These are phyloP conservation scores for Girardia tigrina DNA, from an alignment of 2,888 invertebrate species.

Conservation along the genomic window DNA sequence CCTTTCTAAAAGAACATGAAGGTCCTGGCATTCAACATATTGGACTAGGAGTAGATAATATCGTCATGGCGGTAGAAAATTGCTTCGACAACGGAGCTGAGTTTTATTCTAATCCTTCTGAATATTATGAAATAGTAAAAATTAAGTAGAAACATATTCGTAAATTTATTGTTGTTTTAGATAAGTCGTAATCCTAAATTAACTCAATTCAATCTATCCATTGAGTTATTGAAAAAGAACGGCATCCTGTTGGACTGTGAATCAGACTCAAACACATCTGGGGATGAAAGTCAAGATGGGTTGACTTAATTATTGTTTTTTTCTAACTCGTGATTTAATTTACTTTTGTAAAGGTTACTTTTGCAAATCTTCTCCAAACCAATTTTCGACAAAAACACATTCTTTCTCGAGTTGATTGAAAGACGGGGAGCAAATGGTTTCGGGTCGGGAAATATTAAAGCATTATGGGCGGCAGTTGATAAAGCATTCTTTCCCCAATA, in stretches of 20 bases:
- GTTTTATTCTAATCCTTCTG: constrained; percentile 50
- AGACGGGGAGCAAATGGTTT: constrained; percentile 52
- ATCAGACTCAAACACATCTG: too few species aligned
- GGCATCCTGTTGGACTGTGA: constrained; percentile 13
- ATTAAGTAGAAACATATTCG: too few species aligned
- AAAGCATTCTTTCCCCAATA: background rate
- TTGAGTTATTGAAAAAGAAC: background rate
- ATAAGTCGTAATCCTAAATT: background rate
- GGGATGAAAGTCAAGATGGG: too few species aligned
- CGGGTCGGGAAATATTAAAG: constrained; percentile 52
- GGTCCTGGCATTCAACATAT: constrained; percentile 53
- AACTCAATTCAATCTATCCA: background rate
- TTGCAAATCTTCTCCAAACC: constrained; percentile 53
- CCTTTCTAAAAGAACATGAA: constrained; percentile 49
- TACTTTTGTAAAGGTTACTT: constrained; percentile 44
- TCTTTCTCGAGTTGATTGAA: constrained; percentile 53
- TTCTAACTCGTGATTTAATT: too few species aligned
- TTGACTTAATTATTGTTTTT: too few species aligned
- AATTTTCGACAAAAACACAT: constrained; percentile 50
- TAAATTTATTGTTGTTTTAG: background rate
- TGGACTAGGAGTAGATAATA: constrained; percentile 47
- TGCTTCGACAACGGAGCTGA: constrained; percentile 44
- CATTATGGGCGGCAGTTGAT: constrained; percentile 50
- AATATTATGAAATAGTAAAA: constrained; percentile 44
- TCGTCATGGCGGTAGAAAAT: constrained; percentile 44